phyloP scores from a whole-genome alignment of 1,140 invertebrate genomes.

The Penaeus japonicus region DNA sequence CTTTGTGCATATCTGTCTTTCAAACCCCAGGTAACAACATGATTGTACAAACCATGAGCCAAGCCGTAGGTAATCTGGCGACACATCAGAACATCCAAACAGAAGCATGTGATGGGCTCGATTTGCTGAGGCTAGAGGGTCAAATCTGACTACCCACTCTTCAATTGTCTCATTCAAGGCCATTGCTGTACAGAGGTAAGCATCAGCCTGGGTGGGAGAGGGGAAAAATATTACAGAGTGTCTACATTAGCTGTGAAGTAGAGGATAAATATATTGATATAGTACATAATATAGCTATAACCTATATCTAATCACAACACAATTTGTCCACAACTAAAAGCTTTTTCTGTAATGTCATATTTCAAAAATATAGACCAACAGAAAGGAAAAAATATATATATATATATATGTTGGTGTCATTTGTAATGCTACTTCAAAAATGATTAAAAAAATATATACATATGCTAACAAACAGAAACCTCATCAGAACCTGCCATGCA shows the following conservation, averaged over 20 bases:
- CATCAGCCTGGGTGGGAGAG: constrained; percentile 61
- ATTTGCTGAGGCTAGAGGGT: constrained; percentile 63
- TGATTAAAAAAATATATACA: too few species aligned
- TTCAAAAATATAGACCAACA: too few species aligned
- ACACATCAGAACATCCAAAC: constrained; percentile 69
- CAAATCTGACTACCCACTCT: constrained; percentile 63
- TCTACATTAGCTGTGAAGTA: not conserved
- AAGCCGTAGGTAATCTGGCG: constrained; percentile 20
- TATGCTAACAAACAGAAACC: not conserved
- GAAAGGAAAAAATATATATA: too few species aligned
- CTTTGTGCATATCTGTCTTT: not conserved
- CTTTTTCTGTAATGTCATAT: too few species aligned
- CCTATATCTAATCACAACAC: too few species aligned
- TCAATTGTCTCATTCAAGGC: constrained; percentile 60
- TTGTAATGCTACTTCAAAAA: too few species aligned
- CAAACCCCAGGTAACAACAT: not conserved
- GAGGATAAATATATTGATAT: not conserved
- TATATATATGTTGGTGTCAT: too few species aligned
- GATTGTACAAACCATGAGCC: constrained; percentile 61
- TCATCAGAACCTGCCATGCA: not conserved
- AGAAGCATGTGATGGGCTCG: constrained; percentile 72
- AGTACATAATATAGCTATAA: too few species aligned
- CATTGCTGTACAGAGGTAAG: constrained; percentile 63
- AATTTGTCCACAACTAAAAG: too few species aligned
- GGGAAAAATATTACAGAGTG: not conserved